Evolutionary conservation across 2,888 invertebrate genomes (phyloP), one percentile per base, ranked within the genome.

Genomic region (Morpho deidamia): DNA sequence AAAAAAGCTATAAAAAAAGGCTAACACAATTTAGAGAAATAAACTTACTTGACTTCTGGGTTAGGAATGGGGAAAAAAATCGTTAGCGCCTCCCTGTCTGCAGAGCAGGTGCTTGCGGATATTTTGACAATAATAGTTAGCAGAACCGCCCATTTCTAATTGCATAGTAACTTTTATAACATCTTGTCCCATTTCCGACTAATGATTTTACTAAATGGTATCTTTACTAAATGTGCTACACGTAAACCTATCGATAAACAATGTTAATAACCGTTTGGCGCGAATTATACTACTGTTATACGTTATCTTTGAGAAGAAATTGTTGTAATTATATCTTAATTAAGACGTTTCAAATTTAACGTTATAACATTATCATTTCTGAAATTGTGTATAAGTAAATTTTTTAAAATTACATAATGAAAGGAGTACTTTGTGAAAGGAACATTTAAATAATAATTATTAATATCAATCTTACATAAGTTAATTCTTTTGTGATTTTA

Each of bases 41-140:
- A 44, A 45, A 45, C 35, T 44, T 39, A 40, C 51, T 54, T 50
- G 33, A 48, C 40, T 51, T 57, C 55, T 51, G 44, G 38, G 35
- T 34, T 47, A 39, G 44, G 4, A 42, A 11, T 46, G 45, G 11
- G 11, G 43, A 49, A 55, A 61, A 62, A 76, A 77, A 78, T 71
- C 74, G 78, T 83, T 81, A 79, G 78, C 83, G 83, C 80, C 86
- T 69, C 70, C 71, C 75, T 74, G 85, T 86, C 86, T 87, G 60
- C 67, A 54, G 71, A 71, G 78, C 88, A 88, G 87, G 86, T 89
- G 88, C 62, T 76, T 67, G 72, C 76, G 74, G 78, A 80, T 89
- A 85, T 89, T 88, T 88, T 87, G 88, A 89, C 87, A 86, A 83
- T 75, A 78, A 81, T 81, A 85, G 77, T 88, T 86, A 88, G 84